Percentiles rank a stretch among this genome's conserved stretches.
phyloP scores from a whole-genome alignment of 2,888 invertebrate genomes.

The Tromatobia lineatoria region DNA sequence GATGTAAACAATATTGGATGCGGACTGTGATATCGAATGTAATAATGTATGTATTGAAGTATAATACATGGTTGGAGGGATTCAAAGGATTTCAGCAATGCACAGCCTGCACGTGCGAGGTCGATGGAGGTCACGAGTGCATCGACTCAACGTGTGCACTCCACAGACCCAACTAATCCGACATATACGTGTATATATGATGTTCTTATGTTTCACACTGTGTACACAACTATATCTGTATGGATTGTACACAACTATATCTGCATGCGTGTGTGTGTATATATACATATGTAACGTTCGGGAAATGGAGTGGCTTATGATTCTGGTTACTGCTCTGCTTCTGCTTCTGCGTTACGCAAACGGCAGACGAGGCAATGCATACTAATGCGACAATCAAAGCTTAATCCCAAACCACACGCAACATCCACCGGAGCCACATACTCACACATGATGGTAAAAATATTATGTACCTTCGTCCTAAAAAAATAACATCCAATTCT shows the following conservation, averaged over 20 bases:
- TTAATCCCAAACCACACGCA: conserved; percentile 54
- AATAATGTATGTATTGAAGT: background rate
- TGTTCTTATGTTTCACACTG: conserved; percentile 17
- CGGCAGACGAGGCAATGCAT: conserved; percentile 62
- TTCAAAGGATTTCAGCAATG: conserved; percentile 6
- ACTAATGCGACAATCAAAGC: conserved; percentile 69
- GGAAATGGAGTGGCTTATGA: conserved; percentile 36
- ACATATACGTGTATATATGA: conserved; percentile 14
- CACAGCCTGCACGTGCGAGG: conserved; percentile 10
- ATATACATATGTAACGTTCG: background rate
- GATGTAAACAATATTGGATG: background rate
- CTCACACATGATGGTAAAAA: background rate
- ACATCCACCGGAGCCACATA: background rate
- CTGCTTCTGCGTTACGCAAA: conserved; percentile 47
- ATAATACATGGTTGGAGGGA: background rate
- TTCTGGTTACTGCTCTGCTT: conserved; percentile 32
- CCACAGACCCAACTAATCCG: conserved; percentile 19
- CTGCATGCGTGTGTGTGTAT: background rate
- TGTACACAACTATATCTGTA: conserved; percentile 13
- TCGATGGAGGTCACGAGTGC: conserved; percentile 23
- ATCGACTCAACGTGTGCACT: conserved; percentile 16
- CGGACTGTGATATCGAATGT: background rate
- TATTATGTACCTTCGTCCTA: background rate
- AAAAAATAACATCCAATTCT: background rate
- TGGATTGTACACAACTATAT: background rate